Evolutionary conservation across 2,888 invertebrate genomes (phyloP).

Genomic region (Aporophyla nigra): DNA sequence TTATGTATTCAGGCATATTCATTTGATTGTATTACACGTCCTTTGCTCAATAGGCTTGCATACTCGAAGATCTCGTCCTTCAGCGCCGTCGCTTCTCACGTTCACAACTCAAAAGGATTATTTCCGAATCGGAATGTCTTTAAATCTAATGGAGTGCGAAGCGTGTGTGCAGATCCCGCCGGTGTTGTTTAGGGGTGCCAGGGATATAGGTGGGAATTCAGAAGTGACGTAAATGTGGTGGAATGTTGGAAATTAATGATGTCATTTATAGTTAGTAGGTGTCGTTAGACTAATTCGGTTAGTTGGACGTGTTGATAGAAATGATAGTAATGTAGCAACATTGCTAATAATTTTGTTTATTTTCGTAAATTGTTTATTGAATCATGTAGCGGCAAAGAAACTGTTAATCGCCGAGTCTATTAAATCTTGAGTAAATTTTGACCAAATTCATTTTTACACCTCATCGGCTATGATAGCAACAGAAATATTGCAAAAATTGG

Average conservation of each 20-base stretch:
- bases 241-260: constrained; percentile 14
- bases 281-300: constrained; percentile 5
- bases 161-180: constrained; percentile 64
- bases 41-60: constrained; percentile 58
- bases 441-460: too few relatives aligned
- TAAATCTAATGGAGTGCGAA: constrained; percentile 74
- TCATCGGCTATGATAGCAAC: too few relatives aligned
- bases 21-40: constrained; percentile 56
- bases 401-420: background rate
- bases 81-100: constrained; percentile 64
- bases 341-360: constrained; percentile 1
- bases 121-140: constrained; percentile 72
- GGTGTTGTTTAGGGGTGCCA: constrained; percentile 58
- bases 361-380: background rate
- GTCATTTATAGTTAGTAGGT: constrained; percentile 17
- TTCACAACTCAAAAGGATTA: constrained; percentile 71
- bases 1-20: constrained; percentile 55
- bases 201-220: background rate
- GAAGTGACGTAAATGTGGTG: constrained; percentile 15
- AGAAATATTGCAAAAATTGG: background rate
- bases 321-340: background rate
- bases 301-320: constrained; percentile 4
- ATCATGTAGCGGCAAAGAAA: background rate
- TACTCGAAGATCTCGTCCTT: constrained; percentile 61
- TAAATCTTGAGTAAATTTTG: background rate